Evolutionary conservation across 92 coral and sea anemone species (phyloP).

Genomic region (Phenganax stokvisi): DNA sequence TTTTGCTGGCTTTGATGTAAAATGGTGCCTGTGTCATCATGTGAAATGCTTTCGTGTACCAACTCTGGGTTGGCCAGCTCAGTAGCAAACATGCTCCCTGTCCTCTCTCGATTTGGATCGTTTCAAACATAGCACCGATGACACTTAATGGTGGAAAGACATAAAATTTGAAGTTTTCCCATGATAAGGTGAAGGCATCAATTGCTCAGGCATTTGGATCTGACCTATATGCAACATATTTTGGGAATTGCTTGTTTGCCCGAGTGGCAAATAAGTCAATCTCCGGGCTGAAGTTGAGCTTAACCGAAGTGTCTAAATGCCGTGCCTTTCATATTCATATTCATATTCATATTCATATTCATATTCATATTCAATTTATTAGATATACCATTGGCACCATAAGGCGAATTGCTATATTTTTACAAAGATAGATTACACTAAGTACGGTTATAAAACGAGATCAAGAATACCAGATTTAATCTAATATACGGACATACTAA

Average conservation of each 20-base stretch:
- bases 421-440: too few species aligned
- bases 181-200: neutral
- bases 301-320: neutral
- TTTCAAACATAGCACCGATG: neutral
- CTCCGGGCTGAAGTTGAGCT: neutral
- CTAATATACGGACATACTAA: too few species aligned
- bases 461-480: too few species aligned
- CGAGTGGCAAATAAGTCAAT: neutral
- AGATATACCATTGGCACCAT: too few species aligned
- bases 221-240: neutral
- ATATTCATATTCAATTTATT: too few species aligned
- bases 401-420: too few species aligned
- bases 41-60: neutral
- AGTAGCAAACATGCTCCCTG: too few species aligned
- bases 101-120: neutral
- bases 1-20: neutral
- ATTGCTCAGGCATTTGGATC: neutral
- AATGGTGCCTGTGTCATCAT: neutral
- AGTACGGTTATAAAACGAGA: too few species aligned
- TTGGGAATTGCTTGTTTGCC: neutral
- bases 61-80: too few species aligned
- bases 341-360: too few species aligned
- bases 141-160: neutral
- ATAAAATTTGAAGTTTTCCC: neutral
- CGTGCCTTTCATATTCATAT: neutral